These are phyloP conservation scores for Noctilio leporinus DNA, from an alignment of 2,113 vertebrate species.

Conservation along the genomic window DNA sequence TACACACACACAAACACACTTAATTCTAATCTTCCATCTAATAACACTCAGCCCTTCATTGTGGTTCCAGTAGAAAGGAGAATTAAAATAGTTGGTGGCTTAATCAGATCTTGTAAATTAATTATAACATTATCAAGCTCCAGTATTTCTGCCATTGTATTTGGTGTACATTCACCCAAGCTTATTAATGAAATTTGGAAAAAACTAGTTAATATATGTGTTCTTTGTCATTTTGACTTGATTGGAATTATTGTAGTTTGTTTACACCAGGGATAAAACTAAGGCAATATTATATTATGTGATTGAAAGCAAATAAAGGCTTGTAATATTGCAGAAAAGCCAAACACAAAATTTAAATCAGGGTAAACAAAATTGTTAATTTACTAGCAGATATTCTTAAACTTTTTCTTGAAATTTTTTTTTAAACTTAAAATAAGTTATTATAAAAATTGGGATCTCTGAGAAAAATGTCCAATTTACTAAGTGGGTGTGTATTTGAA, in stretches of 20 bases:
- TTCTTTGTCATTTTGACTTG: constrained; percentile 65
- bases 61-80: constrained; percentile 14
- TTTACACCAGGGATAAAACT: constrained; percentile 56
- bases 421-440: constrained; percentile 16
- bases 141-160: constrained; percentile 53
- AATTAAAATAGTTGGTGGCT: constrained; percentile 53
- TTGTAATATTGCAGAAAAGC: constrained; percentile 24
- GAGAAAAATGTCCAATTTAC: neutral
- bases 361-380: constrained; percentile 57
- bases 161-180: constrained; percentile 3
- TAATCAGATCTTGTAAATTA: constrained; percentile 71
- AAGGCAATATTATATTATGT: constrained; percentile 53
- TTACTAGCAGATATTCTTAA: constrained; percentile 63
- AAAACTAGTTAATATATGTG: constrained; percentile 62
- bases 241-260: constrained; percentile 58
- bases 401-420: constrained; percentile 19
- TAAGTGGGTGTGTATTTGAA: neutral
- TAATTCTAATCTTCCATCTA: neutral
- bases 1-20: neutral
- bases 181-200: constrained; percentile 54
- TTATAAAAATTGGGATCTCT: neutral
- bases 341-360: constrained; percentile 55
- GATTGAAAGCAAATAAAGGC: constrained; percentile 64
- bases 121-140: constrained; percentile 61
- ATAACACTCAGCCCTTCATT: neutral